Evolutionary conservation across 2,888 invertebrate genomes (phyloP), one percentile per base, ranked within the genome.

Genomic region (Crematogaster levior): DNA sequence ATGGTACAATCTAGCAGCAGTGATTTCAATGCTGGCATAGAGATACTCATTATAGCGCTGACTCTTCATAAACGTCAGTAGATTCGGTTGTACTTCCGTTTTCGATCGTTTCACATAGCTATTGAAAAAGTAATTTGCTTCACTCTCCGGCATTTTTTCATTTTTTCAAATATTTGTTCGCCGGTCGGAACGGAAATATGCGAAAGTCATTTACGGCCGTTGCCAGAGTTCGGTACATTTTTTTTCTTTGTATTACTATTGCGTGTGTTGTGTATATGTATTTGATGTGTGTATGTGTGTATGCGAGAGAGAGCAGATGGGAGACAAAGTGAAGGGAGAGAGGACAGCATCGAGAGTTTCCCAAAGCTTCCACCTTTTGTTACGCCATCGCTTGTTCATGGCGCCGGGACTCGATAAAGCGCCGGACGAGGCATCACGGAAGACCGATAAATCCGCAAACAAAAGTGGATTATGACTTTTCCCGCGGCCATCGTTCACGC

Each of bases 391-490:
- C 60, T 82, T 77, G 77, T 83, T 75, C 56, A 66, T 80, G 48
- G 58, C 63, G 63, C 40, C 53, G 65, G 27, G n/a, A 30, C 56
- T 40, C 77, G 82, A 84, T 82, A 83, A 88, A 83, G 75, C 65
- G 60, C 37, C 40, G 51, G 70, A 74, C 37, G 70, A 74, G 70
- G 65, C 65, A 85, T 81, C 72, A 83, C 84, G 85, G 83, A 84
- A 81, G 81, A 56, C 48, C 83, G 84, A 85, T 89, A 87, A 89
- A 87, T 88, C 83, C 82, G 85, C 85, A 83, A 85, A 89, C 89
- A 85, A 88, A 89, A 89, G 84, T 89, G 84, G 89, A 88, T 89
- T 89, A 89, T 82, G 86, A 82, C 82, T 82, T 84, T 80, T 77
- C 75, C 60, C 81, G 66, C 46, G 80, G 80, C 81, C 83, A 74